Evolutionary conservation across 2,113 vertebrate species (phyloP).

Genomic region (Arenaria interpres): DNA sequence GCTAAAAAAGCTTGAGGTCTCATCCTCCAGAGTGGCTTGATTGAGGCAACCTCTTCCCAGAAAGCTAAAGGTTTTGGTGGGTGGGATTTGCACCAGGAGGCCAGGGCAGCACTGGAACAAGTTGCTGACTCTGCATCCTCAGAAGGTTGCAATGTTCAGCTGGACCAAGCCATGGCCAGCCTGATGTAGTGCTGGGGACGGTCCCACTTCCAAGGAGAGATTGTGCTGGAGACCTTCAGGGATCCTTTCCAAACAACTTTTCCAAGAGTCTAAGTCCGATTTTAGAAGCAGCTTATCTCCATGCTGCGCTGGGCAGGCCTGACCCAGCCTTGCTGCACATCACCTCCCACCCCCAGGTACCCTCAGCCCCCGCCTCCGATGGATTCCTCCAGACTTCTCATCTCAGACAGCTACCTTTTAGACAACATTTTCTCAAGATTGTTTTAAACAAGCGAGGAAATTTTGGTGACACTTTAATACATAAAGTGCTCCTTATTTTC

Average conservation of each 20-base stretch:
- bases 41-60: background rate
- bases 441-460: slow-evolving; percentile 36
- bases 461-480: slow-evolving; percentile 68
- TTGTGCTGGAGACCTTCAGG: background rate
- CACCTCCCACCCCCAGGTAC: background rate
- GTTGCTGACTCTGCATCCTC: background rate
- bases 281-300: background rate
- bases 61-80: background rate
- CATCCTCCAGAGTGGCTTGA: background rate
- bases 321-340: background rate
- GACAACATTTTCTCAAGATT: slow-evolving; percentile 2
- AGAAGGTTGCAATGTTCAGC: background rate
- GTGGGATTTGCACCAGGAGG: background rate
- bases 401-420: slow-evolving; percentile 13
- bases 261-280: background rate
- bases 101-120: background rate
- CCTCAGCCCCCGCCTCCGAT: rapidly evolving
- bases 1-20: background rate
- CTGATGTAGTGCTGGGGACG: background rate
- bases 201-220: background rate
- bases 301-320: background rate
- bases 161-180: background rate
- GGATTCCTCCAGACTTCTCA: background rate
- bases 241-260: background rate
- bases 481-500: slow-evolving; percentile 61